phyloP scores from a whole-genome alignment of 1,140 invertebrate species.

The Microplitis mediator region DNA sequence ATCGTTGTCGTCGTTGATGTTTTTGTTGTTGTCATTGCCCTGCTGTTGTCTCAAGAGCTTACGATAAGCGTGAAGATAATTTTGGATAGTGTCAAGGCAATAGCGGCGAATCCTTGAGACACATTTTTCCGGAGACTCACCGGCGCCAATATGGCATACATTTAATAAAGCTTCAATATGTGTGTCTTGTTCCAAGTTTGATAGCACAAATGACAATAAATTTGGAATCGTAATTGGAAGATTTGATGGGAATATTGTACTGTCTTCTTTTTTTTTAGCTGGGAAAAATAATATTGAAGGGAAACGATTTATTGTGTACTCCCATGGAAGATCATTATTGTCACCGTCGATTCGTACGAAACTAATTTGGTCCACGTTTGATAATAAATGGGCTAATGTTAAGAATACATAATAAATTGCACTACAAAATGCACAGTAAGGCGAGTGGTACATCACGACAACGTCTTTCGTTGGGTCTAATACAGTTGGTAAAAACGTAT shows the following conservation, averaged over 20 bases:
- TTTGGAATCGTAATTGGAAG: conserved; percentile 71
- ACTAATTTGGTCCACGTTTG: conserved; percentile 62
- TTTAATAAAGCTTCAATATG: conserved; percentile 56
- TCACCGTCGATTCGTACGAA: conserved; percentile 80
- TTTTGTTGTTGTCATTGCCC: conserved; percentile 25
- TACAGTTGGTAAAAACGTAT: conserved; percentile 61
- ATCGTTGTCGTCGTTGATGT: conserved; percentile 24
- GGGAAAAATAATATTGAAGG: conserved; percentile 80
- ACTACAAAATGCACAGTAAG: conserved; percentile 76
- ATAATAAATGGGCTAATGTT: conserved; percentile 69
- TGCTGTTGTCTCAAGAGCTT: conserved; percentile 37
- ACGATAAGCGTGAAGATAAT: conserved; percentile 46
- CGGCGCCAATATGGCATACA: conserved; percentile 51
- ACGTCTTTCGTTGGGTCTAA: conserved; percentile 67
- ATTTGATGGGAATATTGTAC: conserved; percentile 70
- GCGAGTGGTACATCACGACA: conserved; percentile 72
- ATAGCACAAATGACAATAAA: conserved; percentile 74
- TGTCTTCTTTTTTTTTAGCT: conserved; percentile 73
- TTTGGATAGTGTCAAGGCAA: conserved; percentile 54
- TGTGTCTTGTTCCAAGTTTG: conserved; percentile 64
- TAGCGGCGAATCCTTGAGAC: conserved; percentile 49
- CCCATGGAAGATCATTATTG: conserved; percentile 81
- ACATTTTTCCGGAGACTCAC: conserved; percentile 48
- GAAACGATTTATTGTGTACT: conserved; percentile 75
- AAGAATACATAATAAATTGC: conserved; percentile 70